Evolutionary conservation across 1,140 invertebrate genomes (phyloP).

Genomic region (Aphaenogaster rudis): DNA sequence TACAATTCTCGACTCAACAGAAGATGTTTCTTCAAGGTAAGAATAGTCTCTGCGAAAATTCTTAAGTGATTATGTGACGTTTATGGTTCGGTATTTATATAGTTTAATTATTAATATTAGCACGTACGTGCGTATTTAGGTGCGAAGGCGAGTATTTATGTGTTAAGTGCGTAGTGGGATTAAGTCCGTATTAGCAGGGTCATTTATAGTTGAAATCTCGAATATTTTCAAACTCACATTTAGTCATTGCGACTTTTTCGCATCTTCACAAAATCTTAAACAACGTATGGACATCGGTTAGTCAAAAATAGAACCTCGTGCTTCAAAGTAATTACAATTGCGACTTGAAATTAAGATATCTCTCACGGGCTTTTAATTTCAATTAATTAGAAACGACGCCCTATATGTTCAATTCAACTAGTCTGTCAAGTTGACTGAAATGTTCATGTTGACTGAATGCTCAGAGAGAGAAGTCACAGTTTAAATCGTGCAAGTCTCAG

Average conservation of each 20-base stretch:
- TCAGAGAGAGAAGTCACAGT: not conserved
- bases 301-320: not conserved
- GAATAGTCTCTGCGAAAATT: not conserved
- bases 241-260: not conserved
- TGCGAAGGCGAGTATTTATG: slow-evolving; percentile 9
- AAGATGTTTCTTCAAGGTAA: not conserved
- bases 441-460: not conserved
- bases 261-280: slow-evolving; percentile 15
- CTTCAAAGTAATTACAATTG: not conserved
- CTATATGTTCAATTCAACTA: not conserved
- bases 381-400: not conserved
- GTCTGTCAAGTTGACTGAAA: not conserved
- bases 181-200: not conserved
- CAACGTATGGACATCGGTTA: not conserved
- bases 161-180: not conserved
- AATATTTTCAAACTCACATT: not conserved
- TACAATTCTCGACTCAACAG: not conserved
- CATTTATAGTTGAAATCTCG: not conserved
- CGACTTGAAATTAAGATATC: slow-evolving; percentile 12
- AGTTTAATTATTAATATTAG: slow-evolving; percentile 36
- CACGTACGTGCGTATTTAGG: not conserved
- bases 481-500: not conserved
- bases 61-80: not conserved
- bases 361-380: not conserved
- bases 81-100: not conserved